Evolutionary conservation across 1,140 invertebrate genomes (phyloP).

Genomic region (Tenebrio molitor): DNA sequence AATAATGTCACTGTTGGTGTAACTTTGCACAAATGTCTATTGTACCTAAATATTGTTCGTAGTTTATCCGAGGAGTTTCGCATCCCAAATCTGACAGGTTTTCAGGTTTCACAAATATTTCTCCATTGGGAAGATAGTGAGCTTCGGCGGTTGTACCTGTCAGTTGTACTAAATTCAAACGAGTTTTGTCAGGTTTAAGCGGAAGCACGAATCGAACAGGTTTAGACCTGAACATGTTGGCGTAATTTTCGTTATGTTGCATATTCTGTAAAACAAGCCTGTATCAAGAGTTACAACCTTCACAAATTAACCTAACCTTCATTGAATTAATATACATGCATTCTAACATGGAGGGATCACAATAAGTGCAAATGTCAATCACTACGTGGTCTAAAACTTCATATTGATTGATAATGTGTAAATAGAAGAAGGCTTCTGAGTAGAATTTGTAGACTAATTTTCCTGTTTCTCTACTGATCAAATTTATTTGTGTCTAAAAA

Average conservation of each 20-base stretch:
- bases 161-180: slow-evolving; percentile 68
- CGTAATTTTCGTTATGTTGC: slow-evolving; percentile 84
- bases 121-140: slow-evolving; percentile 66
- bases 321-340: slow-evolving; percentile 88
- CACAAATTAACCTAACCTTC: slow-evolving; percentile 72
- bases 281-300: neutral
- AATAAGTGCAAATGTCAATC: slow-evolving; percentile 87
- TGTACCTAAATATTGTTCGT: slow-evolving; percentile 75
- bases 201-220: slow-evolving; percentile 82
- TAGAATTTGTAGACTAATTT: slow-evolving; percentile 73
- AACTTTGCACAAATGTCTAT: neutral
- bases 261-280: slow-evolving; percentile 71
- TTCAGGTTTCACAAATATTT: slow-evolving; percentile 74
- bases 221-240: slow-evolving; percentile 81
- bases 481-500: slow-evolving; percentile 81
- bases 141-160: slow-evolving; percentile 69
- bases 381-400: slow-evolving; percentile 80
- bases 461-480: slow-evolving; percentile 77
- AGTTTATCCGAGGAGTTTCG: slow-evolving; percentile 88
- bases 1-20: slow-evolving; percentile 35
- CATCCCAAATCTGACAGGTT: slow-evolving; percentile 82
- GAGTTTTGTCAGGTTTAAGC: slow-evolving; percentile 47
- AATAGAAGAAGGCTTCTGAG: slow-evolving; percentile 84
- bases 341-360: slow-evolving; percentile 84
- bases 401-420: slow-evolving; percentile 92